Percentiles rank a stretch among this genome's conserved stretches.
Evolutionary conservation across 64 coral and sea anemone species (phyloP).

Genomic region (Pocillopora verrucosa): DNA sequence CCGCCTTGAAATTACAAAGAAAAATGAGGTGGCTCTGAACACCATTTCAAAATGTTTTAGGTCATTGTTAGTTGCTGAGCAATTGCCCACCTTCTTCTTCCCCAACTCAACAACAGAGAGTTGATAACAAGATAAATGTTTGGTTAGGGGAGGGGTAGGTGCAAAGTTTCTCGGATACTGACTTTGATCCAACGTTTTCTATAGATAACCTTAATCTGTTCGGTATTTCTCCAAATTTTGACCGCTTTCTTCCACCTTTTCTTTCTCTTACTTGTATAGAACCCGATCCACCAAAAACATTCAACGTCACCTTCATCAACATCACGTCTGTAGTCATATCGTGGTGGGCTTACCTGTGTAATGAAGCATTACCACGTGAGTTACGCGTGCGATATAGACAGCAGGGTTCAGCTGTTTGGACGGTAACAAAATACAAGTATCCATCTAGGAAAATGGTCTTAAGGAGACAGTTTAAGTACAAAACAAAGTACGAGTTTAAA

Average conservation of each 20-base stretch:
- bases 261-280: not conserved
- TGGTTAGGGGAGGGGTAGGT: no score
- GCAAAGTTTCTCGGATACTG: no score
- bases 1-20: no score
- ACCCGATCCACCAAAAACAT: slow-evolving; percentile 8
- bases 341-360: not conserved
- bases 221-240: not conserved
- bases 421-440: not conserved
- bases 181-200: no score
- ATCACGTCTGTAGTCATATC: not conserved
- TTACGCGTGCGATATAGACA: not conserved
- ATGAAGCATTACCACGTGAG: not conserved
- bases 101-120: no score
- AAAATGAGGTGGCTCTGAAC: no score
- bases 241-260: not conserved
- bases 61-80: no score
- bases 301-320: not conserved
- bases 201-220: no score
- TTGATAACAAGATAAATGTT: no score
- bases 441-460: not conserved
- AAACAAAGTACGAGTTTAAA: not conserved
- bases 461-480: not conserved
- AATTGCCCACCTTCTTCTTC: no score
- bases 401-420: not conserved
- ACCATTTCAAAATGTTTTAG: no score